Evolutionary conservation across 1,140 invertebrate genomes (phyloP).

Genomic region (Conus ventricosus): DNA sequence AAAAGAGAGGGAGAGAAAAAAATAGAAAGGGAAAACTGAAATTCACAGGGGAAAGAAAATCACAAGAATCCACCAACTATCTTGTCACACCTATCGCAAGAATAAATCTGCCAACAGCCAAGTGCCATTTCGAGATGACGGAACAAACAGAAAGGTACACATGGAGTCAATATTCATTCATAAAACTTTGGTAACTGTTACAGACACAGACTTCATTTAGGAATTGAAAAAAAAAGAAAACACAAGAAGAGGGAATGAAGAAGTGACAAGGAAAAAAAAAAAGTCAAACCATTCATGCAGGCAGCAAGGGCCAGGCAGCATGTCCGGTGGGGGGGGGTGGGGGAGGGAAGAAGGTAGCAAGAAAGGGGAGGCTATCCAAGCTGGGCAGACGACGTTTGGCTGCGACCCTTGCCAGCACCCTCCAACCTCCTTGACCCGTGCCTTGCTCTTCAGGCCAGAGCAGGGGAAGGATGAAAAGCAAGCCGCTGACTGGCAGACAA

Average conservation of each 20-base stretch:
- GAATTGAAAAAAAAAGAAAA: not conserved
- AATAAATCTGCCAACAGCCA: not conserved
- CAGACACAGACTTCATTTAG: not conserved
- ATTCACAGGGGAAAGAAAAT: not conserved
- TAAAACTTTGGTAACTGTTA: not conserved
- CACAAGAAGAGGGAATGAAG: not conserved
- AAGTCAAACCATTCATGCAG: not conserved
- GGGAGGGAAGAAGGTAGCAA: not conserved
- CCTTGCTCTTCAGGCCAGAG: conserved; percentile 5
- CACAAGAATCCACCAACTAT: not conserved
- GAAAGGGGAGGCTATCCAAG: not conserved
- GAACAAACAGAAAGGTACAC: not conserved
- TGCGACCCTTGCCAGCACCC: not conserved
- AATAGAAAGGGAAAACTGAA: too few species aligned
- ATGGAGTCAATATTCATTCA: not conserved
- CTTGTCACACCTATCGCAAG: not conserved
- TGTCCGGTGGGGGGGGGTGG: not conserved
- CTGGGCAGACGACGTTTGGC: not conserved
- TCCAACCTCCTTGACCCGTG: not conserved
- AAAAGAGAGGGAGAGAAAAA: too few species aligned
- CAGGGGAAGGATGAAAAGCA: conserved; percentile 2
- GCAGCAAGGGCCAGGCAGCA: not conserved
- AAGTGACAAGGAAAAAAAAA: not conserved
- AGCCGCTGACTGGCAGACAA: not conserved
- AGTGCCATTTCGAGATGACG: not conserved